These are phyloP conservation scores for Xestobium rufovillosum DNA, from an alignment of 2,888 invertebrate species.

Conservation along the genomic window DNA sequence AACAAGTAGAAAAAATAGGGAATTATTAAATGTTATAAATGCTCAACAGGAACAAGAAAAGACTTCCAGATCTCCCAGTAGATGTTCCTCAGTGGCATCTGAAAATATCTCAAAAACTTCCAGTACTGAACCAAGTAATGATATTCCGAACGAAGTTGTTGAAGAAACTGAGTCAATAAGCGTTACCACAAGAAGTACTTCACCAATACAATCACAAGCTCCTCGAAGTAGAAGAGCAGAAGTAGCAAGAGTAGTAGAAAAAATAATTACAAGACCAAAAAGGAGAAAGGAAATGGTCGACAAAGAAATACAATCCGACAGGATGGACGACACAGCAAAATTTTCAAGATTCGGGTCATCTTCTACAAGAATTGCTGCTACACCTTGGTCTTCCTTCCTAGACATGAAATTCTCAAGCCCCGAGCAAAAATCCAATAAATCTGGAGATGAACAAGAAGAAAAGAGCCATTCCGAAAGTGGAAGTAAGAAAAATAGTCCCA, in stretches of 20 bases:
- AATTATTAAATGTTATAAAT: constrained; percentile 37
- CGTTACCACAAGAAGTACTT: constrained; percentile 68
- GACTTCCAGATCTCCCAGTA: constrained; percentile 33
- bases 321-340: constrained; percentile 61
- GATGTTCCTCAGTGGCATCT: constrained; percentile 34
- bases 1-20: constrained; percentile 39
- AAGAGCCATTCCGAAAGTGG: constrained; percentile 25
- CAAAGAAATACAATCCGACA: constrained; percentile 67
- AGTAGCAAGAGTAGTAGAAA: constrained; percentile 64
- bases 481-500: constrained; percentile 32
- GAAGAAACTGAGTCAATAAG: constrained; percentile 46
- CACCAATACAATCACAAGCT: constrained; percentile 62
- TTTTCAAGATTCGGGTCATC: constrained; percentile 59
- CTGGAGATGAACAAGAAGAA: constrained; percentile 37
- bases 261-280: constrained; percentile 55
- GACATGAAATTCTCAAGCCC: constrained; percentile 45
- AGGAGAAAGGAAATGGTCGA: constrained; percentile 52
- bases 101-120: constrained; percentile 24
- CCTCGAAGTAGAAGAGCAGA: constrained; percentile 60
- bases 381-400: constrained; percentile 59
- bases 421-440: constrained; percentile 37
- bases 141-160: constrained; percentile 25
- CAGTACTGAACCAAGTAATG: constrained; percentile 7
- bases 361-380: constrained; percentile 42
- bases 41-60: constrained; percentile 35